A percentile compares a stretch with the other conserved stretches of the same genome.
These are phyloP conservation scores for Osmerus eperlanus DNA, from an alignment of 2,113 vertebrate genomes.

Conservation along the genomic window DNA sequence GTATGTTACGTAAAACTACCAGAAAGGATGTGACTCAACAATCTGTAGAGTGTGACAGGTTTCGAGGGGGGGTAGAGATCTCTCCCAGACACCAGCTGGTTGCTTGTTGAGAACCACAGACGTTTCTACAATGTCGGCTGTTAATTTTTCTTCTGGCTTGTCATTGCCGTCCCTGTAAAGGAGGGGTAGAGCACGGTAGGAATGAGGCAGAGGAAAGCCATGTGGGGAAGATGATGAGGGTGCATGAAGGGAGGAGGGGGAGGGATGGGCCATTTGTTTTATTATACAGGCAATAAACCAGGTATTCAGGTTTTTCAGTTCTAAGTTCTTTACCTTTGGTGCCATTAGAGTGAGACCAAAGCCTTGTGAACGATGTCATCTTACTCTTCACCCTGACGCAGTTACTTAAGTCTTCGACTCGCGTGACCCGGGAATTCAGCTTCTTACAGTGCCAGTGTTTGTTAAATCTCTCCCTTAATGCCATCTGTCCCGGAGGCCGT, in stretches of 20 bases:
- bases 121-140: neutral
- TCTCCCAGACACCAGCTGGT: neutral
- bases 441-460: neutral
- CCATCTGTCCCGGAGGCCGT: constrained; percentile 6
- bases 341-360: neutral
- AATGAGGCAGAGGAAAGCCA: neutral
- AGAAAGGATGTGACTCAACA: neutral
- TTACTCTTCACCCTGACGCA: neutral
- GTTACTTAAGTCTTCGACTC: neutral
- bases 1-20: neutral
- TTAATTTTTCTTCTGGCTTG: too few species aligned
- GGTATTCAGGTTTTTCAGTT: too few species aligned
- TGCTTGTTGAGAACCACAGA: neutral
- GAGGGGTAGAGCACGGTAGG: neutral
- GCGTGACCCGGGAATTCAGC: constrained; percentile 1
- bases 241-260: neutral
- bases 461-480: neutral
- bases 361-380: neutral
- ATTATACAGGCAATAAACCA: too few species aligned
- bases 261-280: neutral
- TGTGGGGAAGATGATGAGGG: neutral
- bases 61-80: neutral
- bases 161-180: neutral
- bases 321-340: neutral
- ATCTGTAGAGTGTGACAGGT: neutral